phyloP scores from a whole-genome alignment of 1,140 invertebrate species.

The Caenorhabditis tropicalis region DNA sequence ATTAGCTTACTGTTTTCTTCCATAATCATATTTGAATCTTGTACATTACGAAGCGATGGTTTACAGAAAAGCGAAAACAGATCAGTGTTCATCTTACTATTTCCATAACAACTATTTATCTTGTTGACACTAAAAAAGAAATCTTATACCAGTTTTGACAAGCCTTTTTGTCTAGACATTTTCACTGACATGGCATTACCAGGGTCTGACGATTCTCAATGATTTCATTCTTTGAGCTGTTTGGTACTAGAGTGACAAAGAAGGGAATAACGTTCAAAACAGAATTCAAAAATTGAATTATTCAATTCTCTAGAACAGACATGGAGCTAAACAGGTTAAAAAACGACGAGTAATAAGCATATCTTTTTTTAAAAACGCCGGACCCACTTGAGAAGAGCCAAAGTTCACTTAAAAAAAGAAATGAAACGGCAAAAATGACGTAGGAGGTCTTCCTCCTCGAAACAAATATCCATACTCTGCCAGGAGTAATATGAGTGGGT shows the following conservation, averaged over 20 bases:
- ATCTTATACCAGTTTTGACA: neutral
- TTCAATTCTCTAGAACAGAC: neutral
- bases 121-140: neutral
- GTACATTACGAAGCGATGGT: too few relatives aligned
- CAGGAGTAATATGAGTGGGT: conserved; percentile 31
- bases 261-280: neutral
- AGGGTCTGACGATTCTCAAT: neutral
- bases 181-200: neutral
- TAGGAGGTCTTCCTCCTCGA: conserved; percentile 17
- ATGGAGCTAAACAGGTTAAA: neutral
- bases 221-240: neutral
- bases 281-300: neutral
- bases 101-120: neutral
- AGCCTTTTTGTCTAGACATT: neutral
- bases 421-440: conserved; percentile 8
- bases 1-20: neutral
- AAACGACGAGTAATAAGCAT: neutral
- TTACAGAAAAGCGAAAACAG: too few relatives aligned
- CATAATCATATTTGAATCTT: too few relatives aligned
- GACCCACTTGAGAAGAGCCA: conserved; percentile 12
- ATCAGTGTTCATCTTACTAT: neutral
- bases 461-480: conserved; percentile 2
- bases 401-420: conserved; percentile 21
- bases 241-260: neutral
- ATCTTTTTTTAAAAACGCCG: neutral